Conservation (phyloP, 2,888 invertebrate species). For the Tuta absoluta region DNA sequence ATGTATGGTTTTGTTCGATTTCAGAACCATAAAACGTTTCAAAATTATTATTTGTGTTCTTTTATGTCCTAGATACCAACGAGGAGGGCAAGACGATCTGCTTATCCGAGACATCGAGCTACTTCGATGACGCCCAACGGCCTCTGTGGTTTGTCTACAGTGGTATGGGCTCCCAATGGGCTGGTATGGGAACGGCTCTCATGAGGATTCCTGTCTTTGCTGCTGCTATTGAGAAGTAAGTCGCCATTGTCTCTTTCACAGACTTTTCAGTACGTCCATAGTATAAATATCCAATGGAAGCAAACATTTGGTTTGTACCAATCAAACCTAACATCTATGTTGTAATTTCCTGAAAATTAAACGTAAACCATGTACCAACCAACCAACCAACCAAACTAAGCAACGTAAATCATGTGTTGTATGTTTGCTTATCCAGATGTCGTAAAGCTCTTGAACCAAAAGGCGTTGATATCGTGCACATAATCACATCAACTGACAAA, state of each 20-base stretch:
- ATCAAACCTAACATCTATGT: too few species aligned
- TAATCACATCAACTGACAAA: constrained; percentile 84
- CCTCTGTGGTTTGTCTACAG: constrained; percentile 87
- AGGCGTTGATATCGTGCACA: constrained; percentile 84
- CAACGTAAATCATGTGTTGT: too few species aligned
- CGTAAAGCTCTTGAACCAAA: constrained; percentile 80
- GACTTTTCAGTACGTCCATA: too few species aligned
- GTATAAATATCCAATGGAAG: too few species aligned
- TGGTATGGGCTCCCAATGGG: constrained; percentile 88
- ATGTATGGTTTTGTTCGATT: background rate
- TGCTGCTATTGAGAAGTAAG: constrained; percentile 70
- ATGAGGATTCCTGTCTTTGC: constrained; percentile 84
- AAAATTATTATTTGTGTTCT: background rate
- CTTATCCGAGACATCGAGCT: constrained; percentile 48
- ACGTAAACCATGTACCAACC: too few species aligned
- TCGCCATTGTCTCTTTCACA: background rate
- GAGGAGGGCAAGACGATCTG: constrained; percentile 49
- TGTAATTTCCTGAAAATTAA: too few species aligned
- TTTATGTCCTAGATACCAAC: constrained; percentile 46
- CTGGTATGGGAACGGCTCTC: constrained; percentile 84
- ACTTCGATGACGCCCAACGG: constrained; percentile 55
- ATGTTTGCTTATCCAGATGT: constrained; percentile 56
- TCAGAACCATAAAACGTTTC: too few species aligned
- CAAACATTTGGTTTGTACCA: too few species aligned
- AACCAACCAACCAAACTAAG: too few species aligned